A percentile compares a stretch with the other conserved stretches of the same genome.
Evolutionary conservation across 2,888 invertebrate genomes (phyloP).

Genomic region (Cosmorhoe ocellata): DNA sequence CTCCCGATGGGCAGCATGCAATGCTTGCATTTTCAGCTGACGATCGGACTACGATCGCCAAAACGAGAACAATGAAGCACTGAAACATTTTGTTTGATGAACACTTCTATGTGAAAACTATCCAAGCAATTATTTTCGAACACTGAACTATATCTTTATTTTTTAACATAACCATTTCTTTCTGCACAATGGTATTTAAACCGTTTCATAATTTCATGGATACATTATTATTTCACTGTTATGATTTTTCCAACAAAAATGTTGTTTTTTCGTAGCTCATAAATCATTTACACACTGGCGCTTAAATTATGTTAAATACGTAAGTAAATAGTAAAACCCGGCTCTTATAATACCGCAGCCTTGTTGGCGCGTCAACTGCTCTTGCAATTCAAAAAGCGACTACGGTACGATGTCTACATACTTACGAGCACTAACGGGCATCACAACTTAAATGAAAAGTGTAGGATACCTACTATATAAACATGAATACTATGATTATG

Average conservation of each 20-base stretch:
- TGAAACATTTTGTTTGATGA: conserved; percentile 7
- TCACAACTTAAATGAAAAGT: neutral
- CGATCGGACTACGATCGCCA: conserved; percentile 1
- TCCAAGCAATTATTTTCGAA: neutral
- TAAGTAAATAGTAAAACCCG: neutral
- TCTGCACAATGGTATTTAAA: neutral
- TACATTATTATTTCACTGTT: neutral
- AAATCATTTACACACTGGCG: too few relatives aligned
- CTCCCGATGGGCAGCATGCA: conserved; percentile 18
- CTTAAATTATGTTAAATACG: neutral
- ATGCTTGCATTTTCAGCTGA: conserved; percentile 9
- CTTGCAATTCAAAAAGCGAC: conserved; percentile 5
- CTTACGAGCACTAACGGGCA: neutral
- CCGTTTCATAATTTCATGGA: neutral
- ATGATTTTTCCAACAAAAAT: neutral
- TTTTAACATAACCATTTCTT: conserved; percentile 3
- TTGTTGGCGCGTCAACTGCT: conserved; percentile 3
- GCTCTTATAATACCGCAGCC: neutral
- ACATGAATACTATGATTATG: too few relatives aligned
- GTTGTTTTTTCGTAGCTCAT: neutral
- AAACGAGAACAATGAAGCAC: conserved; percentile 4
- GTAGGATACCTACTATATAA: too few relatives aligned
- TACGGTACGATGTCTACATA: neutral
- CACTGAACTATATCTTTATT: conserved; percentile 1
- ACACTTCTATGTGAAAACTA: neutral